Evolutionary conservation across 2,888 invertebrate species (phyloP).

Genomic region (Patella caerulea): DNA sequence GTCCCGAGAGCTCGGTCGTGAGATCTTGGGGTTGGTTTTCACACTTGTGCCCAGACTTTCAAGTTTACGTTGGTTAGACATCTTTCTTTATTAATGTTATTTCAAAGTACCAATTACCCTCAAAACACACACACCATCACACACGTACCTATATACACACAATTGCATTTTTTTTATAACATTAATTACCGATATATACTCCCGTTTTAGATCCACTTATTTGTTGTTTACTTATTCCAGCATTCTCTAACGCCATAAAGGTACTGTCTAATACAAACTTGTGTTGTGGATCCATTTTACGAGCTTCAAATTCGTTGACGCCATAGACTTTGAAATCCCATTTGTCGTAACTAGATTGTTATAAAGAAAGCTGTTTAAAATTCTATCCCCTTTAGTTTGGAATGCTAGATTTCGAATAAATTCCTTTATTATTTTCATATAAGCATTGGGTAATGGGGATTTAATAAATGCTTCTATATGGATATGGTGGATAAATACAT

Average conservation of each 20-base stretch:
- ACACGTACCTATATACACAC: background rate
- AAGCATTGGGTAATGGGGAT: no score
- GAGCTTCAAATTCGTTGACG: slow-evolving; percentile 16
- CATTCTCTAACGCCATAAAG: slow-evolving; percentile 36
- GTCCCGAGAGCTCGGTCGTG: no score
- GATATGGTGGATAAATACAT: no score
- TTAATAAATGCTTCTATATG: no score
- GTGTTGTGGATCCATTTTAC: slow-evolving; percentile 25
- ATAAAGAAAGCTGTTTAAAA: no score
- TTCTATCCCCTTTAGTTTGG: no score
- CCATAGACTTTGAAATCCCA: slow-evolving; percentile 21
- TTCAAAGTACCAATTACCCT: slow-evolving; percentile 22
- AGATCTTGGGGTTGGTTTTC: no score
- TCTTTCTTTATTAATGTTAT: no score
- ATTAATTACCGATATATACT: slow-evolving; percentile 29
- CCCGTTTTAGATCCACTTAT: slow-evolving; percentile 32
- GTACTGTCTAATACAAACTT: slow-evolving; percentile 15
- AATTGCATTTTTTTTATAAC: background rate
- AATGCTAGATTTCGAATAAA: no score
- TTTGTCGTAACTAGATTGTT: slow-evolving; percentile 13
- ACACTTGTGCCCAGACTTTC: no score
- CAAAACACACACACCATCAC: background rate
- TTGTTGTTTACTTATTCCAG: slow-evolving; percentile 27
- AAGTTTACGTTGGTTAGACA: no score
- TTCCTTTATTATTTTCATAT: no score